Conservation (phyloP, 2,797 vertebrate genomes). For the Diplodus sargus region DNA sequence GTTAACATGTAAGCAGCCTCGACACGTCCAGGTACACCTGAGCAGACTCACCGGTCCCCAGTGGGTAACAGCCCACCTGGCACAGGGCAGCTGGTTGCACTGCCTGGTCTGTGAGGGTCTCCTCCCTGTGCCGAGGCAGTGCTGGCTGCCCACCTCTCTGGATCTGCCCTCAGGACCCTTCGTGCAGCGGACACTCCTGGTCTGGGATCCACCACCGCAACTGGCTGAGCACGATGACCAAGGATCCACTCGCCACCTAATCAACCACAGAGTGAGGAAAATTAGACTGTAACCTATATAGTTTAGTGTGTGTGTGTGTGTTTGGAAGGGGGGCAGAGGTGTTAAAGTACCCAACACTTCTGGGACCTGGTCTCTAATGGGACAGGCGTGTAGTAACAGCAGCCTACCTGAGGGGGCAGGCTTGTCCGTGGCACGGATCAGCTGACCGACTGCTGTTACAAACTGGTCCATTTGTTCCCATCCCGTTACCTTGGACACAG, state of each 20-base stretch:
- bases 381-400: conserved; percentile 45
- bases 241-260: conserved; percentile 91
- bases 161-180: conserved; percentile 81
- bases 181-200: conserved; percentile 88
- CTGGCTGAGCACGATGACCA: conserved; percentile 91
- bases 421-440: conserved; percentile 87
- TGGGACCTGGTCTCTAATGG: not conserved
- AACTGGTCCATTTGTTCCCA: conserved; percentile 72
- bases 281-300: not conserved
- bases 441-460: conserved; percentile 85
- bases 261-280: not conserved
- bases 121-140: conserved; percentile 85
- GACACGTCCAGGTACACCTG: not conserved
- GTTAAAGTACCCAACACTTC: no score
- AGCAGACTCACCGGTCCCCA: conserved; percentile 80
- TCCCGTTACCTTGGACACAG: conserved; percentile 81
- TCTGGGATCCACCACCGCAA: conserved; percentile 92
- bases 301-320: not conserved
- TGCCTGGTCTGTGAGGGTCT: conserved; percentile 87
- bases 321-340: no score
- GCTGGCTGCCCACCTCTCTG: conserved; percentile 78
- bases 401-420: conserved; percentile 91
- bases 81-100: conserved; percentile 90
- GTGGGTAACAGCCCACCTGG: conserved; percentile 86
- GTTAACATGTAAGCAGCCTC: not conserved